Evolutionary conservation across 2,797 vertebrate genomes (phyloP).

Genomic region (Xiphorhynchus erythropygius): DNA sequence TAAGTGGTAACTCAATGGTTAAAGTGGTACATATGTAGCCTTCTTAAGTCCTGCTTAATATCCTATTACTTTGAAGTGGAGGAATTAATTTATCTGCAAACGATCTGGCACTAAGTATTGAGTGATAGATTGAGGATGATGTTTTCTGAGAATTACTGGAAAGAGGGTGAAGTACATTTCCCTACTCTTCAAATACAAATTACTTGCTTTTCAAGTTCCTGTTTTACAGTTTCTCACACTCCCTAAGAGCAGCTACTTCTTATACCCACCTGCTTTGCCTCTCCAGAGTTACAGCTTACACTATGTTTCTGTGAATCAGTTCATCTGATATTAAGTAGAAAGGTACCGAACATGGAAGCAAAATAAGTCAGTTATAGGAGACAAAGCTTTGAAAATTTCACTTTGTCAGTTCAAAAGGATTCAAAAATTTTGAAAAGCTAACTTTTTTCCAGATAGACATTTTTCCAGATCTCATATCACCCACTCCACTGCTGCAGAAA

Average conservation of each 20-base stretch:
- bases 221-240: neutral
- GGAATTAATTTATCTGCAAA: neutral
- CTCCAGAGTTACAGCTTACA: neutral
- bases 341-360: neutral
- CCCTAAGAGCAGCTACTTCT: neutral
- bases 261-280: neutral
- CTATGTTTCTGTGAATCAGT: neutral
- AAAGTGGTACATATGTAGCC: neutral
- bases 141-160: neutral
- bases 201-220: neutral
- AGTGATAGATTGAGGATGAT: neutral
- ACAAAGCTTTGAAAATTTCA: conserved; percentile 42
- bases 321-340: conserved; percentile 1
- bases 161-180: neutral
- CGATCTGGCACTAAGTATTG: neutral
- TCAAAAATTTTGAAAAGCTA: conserved; percentile 7
- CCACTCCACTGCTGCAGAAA: neutral
- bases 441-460: neutral
- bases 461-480: neutral
- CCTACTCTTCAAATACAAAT: neutral
- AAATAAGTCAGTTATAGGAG: neutral
- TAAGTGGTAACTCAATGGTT: neutral
- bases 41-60: neutral
- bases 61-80: neutral
- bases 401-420: neutral